A percentile compares a stretch with the other conserved stretches of the same genome.
Conservation (phyloP, 2,888 invertebrate species). For the Pyrgus malvae region DNA sequence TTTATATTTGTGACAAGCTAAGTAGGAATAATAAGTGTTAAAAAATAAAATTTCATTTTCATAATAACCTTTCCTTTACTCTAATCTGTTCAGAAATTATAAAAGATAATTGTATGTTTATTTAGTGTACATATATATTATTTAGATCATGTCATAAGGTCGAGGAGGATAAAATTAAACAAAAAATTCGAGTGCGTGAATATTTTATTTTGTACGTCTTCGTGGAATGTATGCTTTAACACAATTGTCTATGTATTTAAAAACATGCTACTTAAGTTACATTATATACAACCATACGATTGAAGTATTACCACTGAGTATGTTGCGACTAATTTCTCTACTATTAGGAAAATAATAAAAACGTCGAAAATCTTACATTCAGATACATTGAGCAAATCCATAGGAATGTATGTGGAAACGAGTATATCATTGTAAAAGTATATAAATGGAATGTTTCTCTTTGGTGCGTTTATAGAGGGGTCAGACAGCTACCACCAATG, state of each 20-base stretch:
- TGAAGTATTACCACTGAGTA: constrained; percentile 57
- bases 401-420: constrained; percentile 35
- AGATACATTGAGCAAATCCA: constrained; percentile 37
- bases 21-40: too few relatives aligned
- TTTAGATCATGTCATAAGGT: too few relatives aligned
- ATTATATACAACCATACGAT: constrained; percentile 42
- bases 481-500: too few relatives aligned
- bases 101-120: too few relatives aligned
- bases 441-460: constrained; percentile 30
- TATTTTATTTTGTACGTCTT: constrained; percentile 77
- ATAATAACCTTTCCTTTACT: too few relatives aligned
- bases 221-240: constrained; percentile 66
- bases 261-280: constrained; percentile 42
- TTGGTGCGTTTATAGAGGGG: constrained; percentile 21
- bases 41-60: too few relatives aligned
- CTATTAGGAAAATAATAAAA: constrained; percentile 46
- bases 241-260: constrained; percentile 55
- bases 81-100: too few relatives aligned
- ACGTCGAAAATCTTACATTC: constrained; percentile 36
- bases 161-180: constrained; percentile 42
- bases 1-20: too few relatives aligned
- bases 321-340: constrained; percentile 62
- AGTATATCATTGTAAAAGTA: constrained; percentile 32
- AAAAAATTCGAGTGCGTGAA: constrained; percentile 67
- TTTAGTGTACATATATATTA: too few relatives aligned